Percentiles rank a stretch among this genome's conserved stretches.
Conservation (phyloP, 2,797 vertebrate species). For the Rhodeus uyekii region DNA sequence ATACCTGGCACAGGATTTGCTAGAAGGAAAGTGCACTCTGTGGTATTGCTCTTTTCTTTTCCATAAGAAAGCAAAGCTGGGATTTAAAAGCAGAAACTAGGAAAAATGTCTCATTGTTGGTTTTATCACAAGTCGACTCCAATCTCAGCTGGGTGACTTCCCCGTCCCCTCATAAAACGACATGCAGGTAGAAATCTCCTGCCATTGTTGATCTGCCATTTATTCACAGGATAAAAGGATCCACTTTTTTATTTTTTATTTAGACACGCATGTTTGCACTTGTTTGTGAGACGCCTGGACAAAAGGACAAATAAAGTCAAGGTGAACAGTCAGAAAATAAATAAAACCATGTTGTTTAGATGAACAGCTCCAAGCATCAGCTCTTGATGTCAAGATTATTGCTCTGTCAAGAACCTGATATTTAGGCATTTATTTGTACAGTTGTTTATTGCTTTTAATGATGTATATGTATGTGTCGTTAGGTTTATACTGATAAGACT, state of each 20-base stretch:
- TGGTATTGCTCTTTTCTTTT: background rate
- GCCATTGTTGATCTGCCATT: background rate
- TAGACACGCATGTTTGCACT: background rate
- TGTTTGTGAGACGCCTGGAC: background rate
- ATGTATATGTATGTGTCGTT: background rate
- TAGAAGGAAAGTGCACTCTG: background rate
- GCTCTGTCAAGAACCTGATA: background rate
- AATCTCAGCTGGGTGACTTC: background rate
- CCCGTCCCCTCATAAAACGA: background rate
- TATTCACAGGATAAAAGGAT: conserved; percentile 17
- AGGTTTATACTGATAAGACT: background rate
- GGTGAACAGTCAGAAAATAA: background rate
- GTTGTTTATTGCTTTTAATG: background rate
- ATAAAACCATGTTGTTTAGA: background rate
- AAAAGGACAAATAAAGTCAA: background rate
- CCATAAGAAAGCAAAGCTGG: background rate
- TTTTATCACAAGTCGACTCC: background rate
- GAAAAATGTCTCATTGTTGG: background rate
- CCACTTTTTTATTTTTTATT: background rate
- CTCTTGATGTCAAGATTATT: background rate
- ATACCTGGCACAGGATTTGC: conserved; percentile 3
- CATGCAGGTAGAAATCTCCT: background rate
- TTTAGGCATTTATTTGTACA: background rate
- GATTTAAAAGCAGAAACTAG: conserved; percentile 10
- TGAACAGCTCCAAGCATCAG: background rate